Conservation (phyloP, 2,888 invertebrate genomes). For the Sinhomidia bicolor region DNA sequence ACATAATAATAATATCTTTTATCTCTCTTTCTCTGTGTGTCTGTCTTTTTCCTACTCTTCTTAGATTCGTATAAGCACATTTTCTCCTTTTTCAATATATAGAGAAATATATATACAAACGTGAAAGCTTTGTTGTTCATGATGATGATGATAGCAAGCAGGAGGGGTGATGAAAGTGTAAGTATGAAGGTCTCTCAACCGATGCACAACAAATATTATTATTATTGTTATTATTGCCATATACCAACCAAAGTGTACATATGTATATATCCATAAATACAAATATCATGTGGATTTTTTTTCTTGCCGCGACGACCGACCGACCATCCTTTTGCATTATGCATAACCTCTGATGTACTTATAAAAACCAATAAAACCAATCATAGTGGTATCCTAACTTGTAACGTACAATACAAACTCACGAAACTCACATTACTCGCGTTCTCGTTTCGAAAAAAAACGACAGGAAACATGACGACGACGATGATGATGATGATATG, state of each 20-base stretch:
- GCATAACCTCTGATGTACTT: conserved; percentile 61
- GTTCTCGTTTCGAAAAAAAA: background rate
- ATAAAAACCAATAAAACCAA: conserved; percentile 67
- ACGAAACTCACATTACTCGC: background rate
- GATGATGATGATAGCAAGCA: conserved; percentile 1
- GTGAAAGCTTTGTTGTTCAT: background rate
- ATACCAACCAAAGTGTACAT: background rate
- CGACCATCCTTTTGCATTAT: conserved; percentile 54
- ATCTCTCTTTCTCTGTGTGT: background rate
- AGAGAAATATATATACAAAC: conserved; percentile 1
- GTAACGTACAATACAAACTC: conserved; percentile 32
- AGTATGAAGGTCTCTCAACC: conserved; percentile 21
- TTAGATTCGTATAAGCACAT: too few species aligned
- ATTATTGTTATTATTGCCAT: background rate
- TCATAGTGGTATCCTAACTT: conserved; percentile 42
- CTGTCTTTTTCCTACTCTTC: background rate
- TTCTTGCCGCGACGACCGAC: background rate
- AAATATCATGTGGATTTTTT: background rate
- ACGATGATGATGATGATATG: conserved; percentile 53
- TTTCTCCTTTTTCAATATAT: background rate
- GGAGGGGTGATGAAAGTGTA: conserved; percentile 24
- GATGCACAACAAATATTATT: background rate
- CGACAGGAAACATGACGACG: conserved; percentile 45
- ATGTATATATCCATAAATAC: background rate
- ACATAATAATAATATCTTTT: background rate